Evolutionary conservation across 2,113 vertebrate genomes (phyloP), one percentile per base, ranked within the genome.

Genomic region (Parus major): DNA sequence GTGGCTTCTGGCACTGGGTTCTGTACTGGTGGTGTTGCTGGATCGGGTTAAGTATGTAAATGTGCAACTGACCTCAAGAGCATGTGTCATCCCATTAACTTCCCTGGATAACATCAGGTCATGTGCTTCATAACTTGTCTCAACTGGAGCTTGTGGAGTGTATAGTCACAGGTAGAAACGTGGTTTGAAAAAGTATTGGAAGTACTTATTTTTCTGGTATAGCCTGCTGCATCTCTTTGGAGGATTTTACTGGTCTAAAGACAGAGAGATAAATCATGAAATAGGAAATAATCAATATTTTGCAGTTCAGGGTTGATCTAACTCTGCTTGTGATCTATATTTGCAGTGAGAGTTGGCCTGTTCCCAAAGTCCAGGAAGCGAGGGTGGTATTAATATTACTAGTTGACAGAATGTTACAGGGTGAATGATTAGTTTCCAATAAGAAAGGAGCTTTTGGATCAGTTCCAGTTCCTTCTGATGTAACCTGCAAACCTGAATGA

Each of bases 341-440:
- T 94, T 91, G 72, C 83, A 46, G n/a, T 28, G 33, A 56, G 41
- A 79, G 13, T 53, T 96, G 95, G 88, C 86, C 31, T n/a, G n/a
- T 71, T 88, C 57, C 91, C 93, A 95, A 85, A 92, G 80, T 50
- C 55, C 57, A 52, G 78, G 63, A 82, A 66, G 59, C 3, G 16
- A 89, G 31, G 27, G 24, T 50, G 47, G 39, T 95, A 52, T 95
- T 92, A 89, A 82, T 95, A 85, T 91, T 87, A 79, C 41, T 60
- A 71, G 61, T 64, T 92, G 89, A 80, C 93, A 91, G 65, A 82
- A 50, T 65, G 55, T 85, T 95, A 55, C 28, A 72, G 70, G 75
- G 66, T 93, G 82, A 92, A 93, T 92, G 64, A 94, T 95, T 88
- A 82, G 50, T 91, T 95, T 94, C 82, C 90, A 91, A 76, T 90